Evolutionary conservation across 2,113 vertebrate genomes (phyloP).

Genomic region (Lagenorhynchus albirostris): DNA sequence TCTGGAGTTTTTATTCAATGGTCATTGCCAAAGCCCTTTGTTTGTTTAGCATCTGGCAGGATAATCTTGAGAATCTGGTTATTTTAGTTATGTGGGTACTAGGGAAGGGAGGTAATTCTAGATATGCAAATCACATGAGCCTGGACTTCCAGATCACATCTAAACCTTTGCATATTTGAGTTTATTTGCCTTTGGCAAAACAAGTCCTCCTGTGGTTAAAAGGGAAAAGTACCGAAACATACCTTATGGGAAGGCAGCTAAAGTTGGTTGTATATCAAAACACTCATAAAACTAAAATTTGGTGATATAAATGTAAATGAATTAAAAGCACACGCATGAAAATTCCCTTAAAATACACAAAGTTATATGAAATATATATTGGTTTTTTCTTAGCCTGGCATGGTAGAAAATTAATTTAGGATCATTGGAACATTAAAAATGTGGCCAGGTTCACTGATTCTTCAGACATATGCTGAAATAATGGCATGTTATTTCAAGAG

Average conservation of each 20-base stretch:
- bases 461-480: neutral
- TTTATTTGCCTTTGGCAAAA: conserved; percentile 29
- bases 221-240: neutral
- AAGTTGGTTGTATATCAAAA: conserved; percentile 38
- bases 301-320: conserved; percentile 50
- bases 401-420: conserved; percentile 55
- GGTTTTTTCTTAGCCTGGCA: neutral
- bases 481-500: conserved; percentile 9
- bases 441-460: neutral
- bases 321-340: conserved; percentile 53
- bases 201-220: neutral
- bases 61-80: conserved; percentile 1
- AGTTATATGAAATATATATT: conserved; percentile 25
- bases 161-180: conserved; percentile 4
- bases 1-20: neutral
- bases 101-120: neutral
- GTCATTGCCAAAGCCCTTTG: neutral
- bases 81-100: neutral
- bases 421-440: conserved; percentile 42
- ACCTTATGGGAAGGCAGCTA: conserved; percentile 18
- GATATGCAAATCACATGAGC: neutral
- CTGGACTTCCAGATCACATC: neutral
- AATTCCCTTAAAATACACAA: conserved; percentile 17
- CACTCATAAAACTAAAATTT: conserved; percentile 29
- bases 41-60: conserved; percentile 4